Base-by-base conservation (phyloP, 2,113 vertebrate species). In the Eclectus roratus region DNA sequence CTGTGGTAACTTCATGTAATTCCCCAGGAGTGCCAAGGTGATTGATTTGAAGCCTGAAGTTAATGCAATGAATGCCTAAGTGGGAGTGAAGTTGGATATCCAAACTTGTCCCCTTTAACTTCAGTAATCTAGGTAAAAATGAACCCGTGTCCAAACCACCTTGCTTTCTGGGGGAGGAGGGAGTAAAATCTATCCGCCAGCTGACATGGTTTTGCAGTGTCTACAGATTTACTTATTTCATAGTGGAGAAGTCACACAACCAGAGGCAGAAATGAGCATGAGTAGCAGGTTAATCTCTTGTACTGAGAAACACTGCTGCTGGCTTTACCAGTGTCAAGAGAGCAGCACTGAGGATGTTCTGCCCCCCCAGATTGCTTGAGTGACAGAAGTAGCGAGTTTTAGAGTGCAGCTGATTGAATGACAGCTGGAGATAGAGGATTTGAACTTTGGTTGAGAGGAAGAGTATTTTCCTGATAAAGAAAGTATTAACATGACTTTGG, bases 261-360 rank as follows among this genome's bases (percentile, higher is more conserved):
- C 77, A 53, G 91, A 47, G 93, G 86, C 89, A 72, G 86, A 29
- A 27, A 61, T 74, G 63, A 79, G 27, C 61, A 91, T 17, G 77
- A 85, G 31, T 1, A 85, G 80, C 81, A 94, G 91, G 81, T 93
- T 89, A 66, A 92, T 89, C 56, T 89, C 65, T 56, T 76, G 83
- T 46, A 84, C 87, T 69, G 80, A 49, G 73, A 21, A 83, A 25
- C 7, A 14, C 69, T 56, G 91, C 91, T 91, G 35, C 87, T 76
- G 84, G 65, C 77, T 52, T 87, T 44, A 37, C 65, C 23, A 31
- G 77, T 86, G 73, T 82, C 94, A 91, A 25, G 61, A 31, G 86
- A 87, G 91, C 69, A 89, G 56, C 80, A 60, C 14, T 0, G 1
- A 72, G 77, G 77, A 43, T 64, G 89, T 83, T 82, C 49, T 92